Conservation (phyloP, 2,888 invertebrate species). For the Xestia rhomboidea region DNA sequence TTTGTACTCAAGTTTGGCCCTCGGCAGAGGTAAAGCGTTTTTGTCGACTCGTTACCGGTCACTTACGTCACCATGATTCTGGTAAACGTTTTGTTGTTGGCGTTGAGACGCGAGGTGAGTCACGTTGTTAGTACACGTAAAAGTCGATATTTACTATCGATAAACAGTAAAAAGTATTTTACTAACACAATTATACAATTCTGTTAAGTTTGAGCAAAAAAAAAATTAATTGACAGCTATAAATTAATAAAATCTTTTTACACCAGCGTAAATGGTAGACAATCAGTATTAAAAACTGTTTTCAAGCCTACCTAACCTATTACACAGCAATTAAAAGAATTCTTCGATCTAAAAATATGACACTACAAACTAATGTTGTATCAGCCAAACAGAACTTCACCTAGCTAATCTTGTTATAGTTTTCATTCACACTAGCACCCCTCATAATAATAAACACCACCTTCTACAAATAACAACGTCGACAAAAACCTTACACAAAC, state of each 20-base stretch:
- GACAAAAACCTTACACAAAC: constrained; percentile 78
- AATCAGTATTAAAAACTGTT: neutral
- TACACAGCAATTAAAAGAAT: neutral
- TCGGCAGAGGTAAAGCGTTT: constrained; percentile 80
- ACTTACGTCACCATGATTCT: constrained; percentile 85
- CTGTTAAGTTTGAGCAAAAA: neutral
- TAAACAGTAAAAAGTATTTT: constrained; percentile 65
- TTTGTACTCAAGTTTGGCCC: constrained; percentile 81
- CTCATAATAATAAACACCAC: constrained; percentile 24
- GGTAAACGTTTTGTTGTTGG: constrained; percentile 87
- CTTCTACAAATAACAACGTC: constrained; percentile 30
- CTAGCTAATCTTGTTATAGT: neutral
- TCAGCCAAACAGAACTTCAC: neutral
- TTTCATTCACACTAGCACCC: neutral
- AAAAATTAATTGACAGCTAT: neutral
- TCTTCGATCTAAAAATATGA: neutral
- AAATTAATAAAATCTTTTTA: neutral
- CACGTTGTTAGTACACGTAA: constrained; percentile 82
- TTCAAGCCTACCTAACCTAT: neutral
- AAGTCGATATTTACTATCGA: constrained; percentile 84
- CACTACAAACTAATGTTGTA: neutral
- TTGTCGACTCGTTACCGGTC: constrained; percentile 80
- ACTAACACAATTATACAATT: neutral
- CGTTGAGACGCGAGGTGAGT: constrained; percentile 89
- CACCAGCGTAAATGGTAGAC: neutral